Percentiles rank a stretch among this genome's conserved stretches.
These are phyloP conservation scores for Plodia interpunctella DNA, from an alignment of 1,140 invertebrate genomes.

Conservation along the genomic window DNA sequence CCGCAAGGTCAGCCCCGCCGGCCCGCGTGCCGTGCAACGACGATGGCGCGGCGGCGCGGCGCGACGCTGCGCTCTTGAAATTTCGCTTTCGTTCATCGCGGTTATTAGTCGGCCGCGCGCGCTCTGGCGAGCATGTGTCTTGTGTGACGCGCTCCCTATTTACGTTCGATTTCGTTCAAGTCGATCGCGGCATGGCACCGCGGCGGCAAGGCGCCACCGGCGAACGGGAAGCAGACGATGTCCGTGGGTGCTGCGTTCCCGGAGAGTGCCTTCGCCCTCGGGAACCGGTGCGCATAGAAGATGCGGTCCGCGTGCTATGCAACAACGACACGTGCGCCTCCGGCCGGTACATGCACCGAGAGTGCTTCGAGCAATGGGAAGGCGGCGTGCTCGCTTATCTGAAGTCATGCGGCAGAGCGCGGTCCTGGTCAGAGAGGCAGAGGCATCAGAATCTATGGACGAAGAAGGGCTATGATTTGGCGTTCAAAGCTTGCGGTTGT, in stretches of 20 bases:
- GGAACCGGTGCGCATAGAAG: constrained; percentile 81
- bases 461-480: constrained; percentile 97
- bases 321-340: constrained; percentile 94
- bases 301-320: constrained; percentile 93
- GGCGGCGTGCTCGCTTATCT: constrained; percentile 90
- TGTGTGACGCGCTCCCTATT: constrained; percentile 56
- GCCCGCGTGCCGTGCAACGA: constrained; percentile 56
- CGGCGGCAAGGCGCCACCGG: constrained; percentile 68
- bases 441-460: constrained; percentile 97
- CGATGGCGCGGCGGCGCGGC: constrained; percentile 50
- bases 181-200: constrained; percentile 68
- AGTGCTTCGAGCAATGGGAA: constrained; percentile 97
- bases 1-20: constrained; percentile 41
- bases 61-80: constrained; percentile 76
- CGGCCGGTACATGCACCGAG: constrained; percentile 95
- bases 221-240: constrained; percentile 69
- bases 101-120: constrained; percentile 76
- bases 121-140: constrained; percentile 69
- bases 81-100: constrained; percentile 77
- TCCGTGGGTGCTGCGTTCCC: constrained; percentile 87
- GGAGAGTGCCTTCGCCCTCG: constrained; percentile 87
- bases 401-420: constrained; percentile 91
- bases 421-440: constrained; percentile 96
- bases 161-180: constrained; percentile 69
- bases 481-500: constrained; percentile 92